A percentile compares a stretch with the other conserved stretches of the same genome.
Conservation (phyloP, 64 coral and sea anemone genomes). For the Actinia equina region DNA sequence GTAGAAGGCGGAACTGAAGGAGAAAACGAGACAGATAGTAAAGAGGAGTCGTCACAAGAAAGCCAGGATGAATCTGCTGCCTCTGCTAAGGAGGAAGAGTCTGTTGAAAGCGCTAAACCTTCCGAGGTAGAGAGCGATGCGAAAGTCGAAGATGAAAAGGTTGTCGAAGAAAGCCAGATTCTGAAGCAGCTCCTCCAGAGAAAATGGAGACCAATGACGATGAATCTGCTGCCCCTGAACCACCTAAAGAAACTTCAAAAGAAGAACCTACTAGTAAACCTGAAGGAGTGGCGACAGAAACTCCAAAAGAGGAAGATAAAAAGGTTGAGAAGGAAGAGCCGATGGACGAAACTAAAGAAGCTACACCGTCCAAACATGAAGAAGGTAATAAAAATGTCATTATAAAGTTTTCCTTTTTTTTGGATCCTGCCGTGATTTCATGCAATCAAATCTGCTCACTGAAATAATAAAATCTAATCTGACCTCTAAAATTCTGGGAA, state of each 20-base stretch:
- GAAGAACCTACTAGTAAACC: background rate
- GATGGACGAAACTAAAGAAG: conserved; percentile 36
- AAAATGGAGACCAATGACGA: background rate
- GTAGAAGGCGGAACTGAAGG: conserved; percentile 17
- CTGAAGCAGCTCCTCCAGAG: background rate
- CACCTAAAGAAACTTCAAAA: background rate
- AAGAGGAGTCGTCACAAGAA: conserved; percentile 26
- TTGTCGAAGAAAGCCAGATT: background rate
- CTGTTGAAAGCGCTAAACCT: background rate
- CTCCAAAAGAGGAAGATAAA: conserved; percentile 26
- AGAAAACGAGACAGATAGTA: conserved; percentile 51
- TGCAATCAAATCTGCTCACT: background rate
- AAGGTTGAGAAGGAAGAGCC: conserved; percentile 14
- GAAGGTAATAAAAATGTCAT: conserved; percentile 6
- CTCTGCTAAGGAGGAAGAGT: conserved; percentile 3
- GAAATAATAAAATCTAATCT: background rate
- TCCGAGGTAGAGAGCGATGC: background rate
- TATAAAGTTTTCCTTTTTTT: background rate
- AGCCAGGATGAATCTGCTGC: conserved; percentile 20
- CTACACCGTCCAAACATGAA: background rate
- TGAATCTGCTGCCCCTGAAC: background rate
- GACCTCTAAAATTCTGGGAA: background rate
- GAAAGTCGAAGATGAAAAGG: conserved; percentile 18
- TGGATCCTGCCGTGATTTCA: background rate
- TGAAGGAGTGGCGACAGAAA: conserved; percentile 18